Evolutionary conservation across 2,113 vertebrate genomes (phyloP).

Genomic region (Kryptolebias marmoratus): DNA sequence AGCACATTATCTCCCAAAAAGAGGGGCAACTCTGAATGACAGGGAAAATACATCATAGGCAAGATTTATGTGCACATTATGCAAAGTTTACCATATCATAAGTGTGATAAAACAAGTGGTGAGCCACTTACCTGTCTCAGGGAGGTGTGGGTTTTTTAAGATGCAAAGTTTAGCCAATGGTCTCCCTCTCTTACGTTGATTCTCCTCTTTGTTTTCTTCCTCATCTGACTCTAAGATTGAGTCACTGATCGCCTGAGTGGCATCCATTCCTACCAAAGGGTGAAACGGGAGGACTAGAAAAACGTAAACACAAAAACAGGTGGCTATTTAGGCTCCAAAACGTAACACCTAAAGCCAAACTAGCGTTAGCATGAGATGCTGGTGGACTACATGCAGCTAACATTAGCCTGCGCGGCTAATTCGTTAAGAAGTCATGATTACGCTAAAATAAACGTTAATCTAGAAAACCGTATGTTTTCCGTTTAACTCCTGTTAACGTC

Average conservation of each 20-base stretch:
- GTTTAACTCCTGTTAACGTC: background rate
- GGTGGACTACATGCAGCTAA: background rate
- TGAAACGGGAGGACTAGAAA: background rate
- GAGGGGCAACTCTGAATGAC: slow-evolving; percentile 82
- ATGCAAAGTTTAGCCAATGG: slow-evolving; percentile 77
- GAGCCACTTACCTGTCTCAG: slow-evolving; percentile 73
- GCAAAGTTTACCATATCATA: background rate
- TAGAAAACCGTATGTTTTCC: background rate
- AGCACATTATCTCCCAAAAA: slow-evolving; percentile 86
- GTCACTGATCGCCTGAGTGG: slow-evolving; percentile 78
- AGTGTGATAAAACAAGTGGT: background rate
- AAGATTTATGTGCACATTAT: background rate
- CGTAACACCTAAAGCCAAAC: background rate
- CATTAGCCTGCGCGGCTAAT: slow-evolving; percentile 11
- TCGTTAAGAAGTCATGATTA: background rate
- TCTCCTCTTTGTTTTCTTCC: slow-evolving; percentile 56
- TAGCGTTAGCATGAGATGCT: background rate
- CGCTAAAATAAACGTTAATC: background rate
- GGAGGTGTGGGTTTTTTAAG: slow-evolving; percentile 77
- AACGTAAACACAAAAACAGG: background rate
- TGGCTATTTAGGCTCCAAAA: background rate
- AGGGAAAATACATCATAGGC: background rate
- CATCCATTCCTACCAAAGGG: slow-evolving; percentile 71
- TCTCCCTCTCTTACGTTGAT: slow-evolving; percentile 11
- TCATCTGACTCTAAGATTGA: slow-evolving; percentile 71